phyloP scores from a whole-genome alignment of 2,797 vertebrate genomes.

The Sebastiscus tertius region DNA sequence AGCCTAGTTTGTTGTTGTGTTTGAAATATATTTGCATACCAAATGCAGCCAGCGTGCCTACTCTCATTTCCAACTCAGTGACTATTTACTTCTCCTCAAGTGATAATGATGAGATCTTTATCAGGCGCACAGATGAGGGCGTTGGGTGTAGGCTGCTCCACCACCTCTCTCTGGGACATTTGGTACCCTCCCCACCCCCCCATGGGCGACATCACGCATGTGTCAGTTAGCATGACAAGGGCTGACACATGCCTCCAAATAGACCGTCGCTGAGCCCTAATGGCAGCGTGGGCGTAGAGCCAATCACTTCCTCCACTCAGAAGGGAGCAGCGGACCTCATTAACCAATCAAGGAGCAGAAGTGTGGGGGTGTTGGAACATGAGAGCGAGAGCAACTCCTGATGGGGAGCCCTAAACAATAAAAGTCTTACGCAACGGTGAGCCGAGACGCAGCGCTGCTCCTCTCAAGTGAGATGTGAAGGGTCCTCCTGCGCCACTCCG shows the following conservation, averaged over 20 bases:
- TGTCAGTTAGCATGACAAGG: slow-evolving; percentile 58
- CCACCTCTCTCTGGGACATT: slow-evolving; percentile 42
- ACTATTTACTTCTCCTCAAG: slow-evolving; percentile 47
- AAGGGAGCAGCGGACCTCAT: slow-evolving; percentile 62
- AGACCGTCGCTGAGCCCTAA: slow-evolving; percentile 51
- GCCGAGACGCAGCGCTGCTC: slow-evolving; percentile 2
- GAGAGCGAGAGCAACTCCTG: slow-evolving; percentile 43
- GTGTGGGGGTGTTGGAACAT: slow-evolving; percentile 68
- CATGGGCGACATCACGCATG: slow-evolving; percentile 56
- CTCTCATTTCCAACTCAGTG: slow-evolving; percentile 29
- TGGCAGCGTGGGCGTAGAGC: slow-evolving; percentile 69
- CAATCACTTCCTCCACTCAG: slow-evolving; percentile 58
- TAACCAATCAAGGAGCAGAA: slow-evolving; percentile 76
- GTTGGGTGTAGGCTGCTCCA: slow-evolving; percentile 44
- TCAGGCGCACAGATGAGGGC: slow-evolving; percentile 38
- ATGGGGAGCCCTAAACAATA: slow-evolving; percentile 67
- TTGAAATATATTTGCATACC: slow-evolving; percentile 48
- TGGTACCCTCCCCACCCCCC: not conserved
- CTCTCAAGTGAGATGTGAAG: slow-evolving; percentile 44
- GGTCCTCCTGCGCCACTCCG: slow-evolving; percentile 20
- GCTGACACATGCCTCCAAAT: slow-evolving; percentile 62
- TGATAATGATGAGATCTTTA: slow-evolving; percentile 47
- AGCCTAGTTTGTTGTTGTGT: slow-evolving; percentile 13
- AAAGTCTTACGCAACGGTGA: slow-evolving; percentile 58
- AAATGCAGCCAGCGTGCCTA: slow-evolving; percentile 43